Conservation (phyloP, 1,140 invertebrate genomes). For the Metaphire vulgaris region DNA sequence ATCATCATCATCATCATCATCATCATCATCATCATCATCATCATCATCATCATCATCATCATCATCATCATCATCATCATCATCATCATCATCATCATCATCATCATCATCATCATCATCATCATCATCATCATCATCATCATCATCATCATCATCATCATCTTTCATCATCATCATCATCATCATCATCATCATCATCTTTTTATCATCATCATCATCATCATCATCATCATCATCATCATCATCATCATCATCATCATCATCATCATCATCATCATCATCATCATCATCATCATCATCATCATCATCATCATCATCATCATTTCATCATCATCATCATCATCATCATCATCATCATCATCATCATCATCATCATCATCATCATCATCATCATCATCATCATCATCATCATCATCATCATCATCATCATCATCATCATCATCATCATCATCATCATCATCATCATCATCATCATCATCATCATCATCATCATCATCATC, state of each 20-base stretch:
- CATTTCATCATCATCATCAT: background rate
- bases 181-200: too few relatives aligned
- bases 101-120: too few relatives aligned
- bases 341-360: conserved; percentile 2
- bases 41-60: too few relatives aligned
- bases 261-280: conserved; percentile 1
- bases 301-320: conserved; percentile 3
- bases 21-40: too few relatives aligned
- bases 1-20: too few relatives aligned
- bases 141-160: too few relatives aligned
- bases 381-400: background rate
- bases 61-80: too few relatives aligned
- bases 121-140: too few relatives aligned
- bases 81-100: too few relatives aligned
- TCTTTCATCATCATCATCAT: background rate
- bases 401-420: background rate
- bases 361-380: conserved; percentile 1
- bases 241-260: conserved; percentile 3
- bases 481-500: background rate
- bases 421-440: background rate
- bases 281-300: conserved; percentile 2
- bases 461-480: background rate
- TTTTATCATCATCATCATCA: too few relatives aligned
- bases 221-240: background rate
- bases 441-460: background rate